Percentiles rank a stretch among this genome's conserved stretches.
Evolutionary conservation across 2,113 vertebrate genomes (phyloP).

Genomic region (Pomatostomus ruficeps): DNA sequence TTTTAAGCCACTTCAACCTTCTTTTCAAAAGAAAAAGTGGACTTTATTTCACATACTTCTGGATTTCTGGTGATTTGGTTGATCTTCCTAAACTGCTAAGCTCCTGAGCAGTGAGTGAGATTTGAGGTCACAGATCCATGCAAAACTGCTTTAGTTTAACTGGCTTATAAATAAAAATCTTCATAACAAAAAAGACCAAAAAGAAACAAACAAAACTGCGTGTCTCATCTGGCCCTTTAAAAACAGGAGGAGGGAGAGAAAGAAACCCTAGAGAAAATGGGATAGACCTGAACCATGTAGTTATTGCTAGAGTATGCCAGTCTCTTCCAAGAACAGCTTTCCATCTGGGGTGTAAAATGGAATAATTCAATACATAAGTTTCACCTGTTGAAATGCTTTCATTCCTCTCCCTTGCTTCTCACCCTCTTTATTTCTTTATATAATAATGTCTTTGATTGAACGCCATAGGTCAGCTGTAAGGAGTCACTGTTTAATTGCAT

Average conservation of each 20-base stretch:
- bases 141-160: slow-evolving; percentile 20
- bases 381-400: neutral
- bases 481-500: neutral
- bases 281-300: neutral
- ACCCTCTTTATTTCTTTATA: neutral
- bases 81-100: slow-evolving; percentile 29
- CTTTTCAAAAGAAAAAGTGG: neutral
- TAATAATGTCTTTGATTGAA: neutral
- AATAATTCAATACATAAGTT: neutral
- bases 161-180: slow-evolving; percentile 7
- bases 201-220: neutral
- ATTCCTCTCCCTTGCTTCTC: neutral
- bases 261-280: neutral
- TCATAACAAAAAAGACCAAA: neutral
- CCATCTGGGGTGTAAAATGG: neutral
- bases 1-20: neutral
- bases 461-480: neutral
- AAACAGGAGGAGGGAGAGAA: accelerated
- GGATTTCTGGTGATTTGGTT: slow-evolving; percentile 23
- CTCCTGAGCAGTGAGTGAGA: neutral
- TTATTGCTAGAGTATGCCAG: neutral
- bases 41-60: neutral
- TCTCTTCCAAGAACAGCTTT: neutral
- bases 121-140: neutral
- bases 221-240: neutral